Evolutionary conservation across 1,140 invertebrate species (phyloP), one percentile per base, ranked within the genome.

Genomic region (Anadara kagoshimensis): DNA sequence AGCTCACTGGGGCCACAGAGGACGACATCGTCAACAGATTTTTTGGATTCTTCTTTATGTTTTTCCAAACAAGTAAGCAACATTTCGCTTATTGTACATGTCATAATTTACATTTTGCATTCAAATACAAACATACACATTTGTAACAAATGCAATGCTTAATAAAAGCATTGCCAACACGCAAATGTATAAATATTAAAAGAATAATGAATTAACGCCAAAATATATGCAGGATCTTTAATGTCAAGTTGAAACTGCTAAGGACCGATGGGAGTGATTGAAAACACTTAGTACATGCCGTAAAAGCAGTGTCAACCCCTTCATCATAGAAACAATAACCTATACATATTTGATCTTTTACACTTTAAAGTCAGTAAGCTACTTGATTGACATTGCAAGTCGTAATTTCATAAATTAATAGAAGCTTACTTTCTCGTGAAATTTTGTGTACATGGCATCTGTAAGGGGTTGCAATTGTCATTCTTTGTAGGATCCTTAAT

Each of bases 31-130:
- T 98, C 54, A 95, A 96, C 36, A 89, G 95, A 79, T 98, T 98
- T 92, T 99, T 98, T 89, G 97, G 97, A 26, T 95, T 98, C 91
- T 99, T 99, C 92, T 98, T 98, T 90, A 93, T 98, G 71, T 93
- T 96, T 69, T 98, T 97, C 93, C 97, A 99, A 85, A 94, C 95
- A 0, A 95, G 96, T 85, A 76, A 76, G 83, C 51, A 8, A 24
- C 5, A 14, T 58, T 58, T 58, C n/a, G 36, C 12, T 20, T 22
- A 22, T 54, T n/a, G n/a, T n/a, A n/a, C n/a, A 20, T 49, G 7
- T 18, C 7, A 18, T 49, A 12, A 49, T 18, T n/a, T 2, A n/a
- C 5, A 18, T 49, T 49, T 14, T 18, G n/a, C 14, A 49, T n/a
- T 18, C n/a, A 49, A 49, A 10, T 18, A 18, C 16, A 18, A 18